A percentile compares a stretch with the other conserved stretches of the same genome.
These are phyloP conservation scores for Coronaproctus castanopsis DNA, from an alignment of 2,888 invertebrate species.

Conservation along the genomic window DNA sequence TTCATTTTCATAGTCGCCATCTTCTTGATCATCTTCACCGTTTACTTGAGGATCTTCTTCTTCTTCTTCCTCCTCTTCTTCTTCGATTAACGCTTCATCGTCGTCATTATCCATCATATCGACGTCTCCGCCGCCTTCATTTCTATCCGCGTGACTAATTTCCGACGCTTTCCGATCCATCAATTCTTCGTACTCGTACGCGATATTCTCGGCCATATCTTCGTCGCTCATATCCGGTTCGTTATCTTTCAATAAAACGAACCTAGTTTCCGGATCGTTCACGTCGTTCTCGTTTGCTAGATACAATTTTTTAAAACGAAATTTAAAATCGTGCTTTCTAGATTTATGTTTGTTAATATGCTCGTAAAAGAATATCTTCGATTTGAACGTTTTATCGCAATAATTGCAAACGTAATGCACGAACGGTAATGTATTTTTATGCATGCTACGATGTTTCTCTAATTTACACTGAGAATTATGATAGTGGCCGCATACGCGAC, in stretches of 20 bases:
- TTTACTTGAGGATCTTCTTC: background rate
- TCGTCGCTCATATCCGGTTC: slow-evolving; percentile 16
- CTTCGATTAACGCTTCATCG: slow-evolving; percentile 11
- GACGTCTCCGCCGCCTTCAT: background rate
- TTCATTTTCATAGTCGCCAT: background rate
- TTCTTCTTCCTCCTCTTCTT: slow-evolving; percentile 3
- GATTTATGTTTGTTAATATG: slow-evolving; percentile 11
- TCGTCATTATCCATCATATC: slow-evolving; percentile 12
- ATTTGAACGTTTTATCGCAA: slow-evolving; percentile 13
- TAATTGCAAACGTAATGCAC: slow-evolving; percentile 17
- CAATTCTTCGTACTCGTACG: slow-evolving; percentile 11
- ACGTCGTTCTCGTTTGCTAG: background rate
- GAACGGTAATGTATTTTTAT: slow-evolving; percentile 23
- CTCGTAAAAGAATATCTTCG: slow-evolving; percentile 11
- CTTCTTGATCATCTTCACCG: background rate
- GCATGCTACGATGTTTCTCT: slow-evolving; percentile 35
- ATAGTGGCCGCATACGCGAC: slow-evolving; percentile 33
- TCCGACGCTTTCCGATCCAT: background rate
- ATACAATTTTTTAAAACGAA: background rate
- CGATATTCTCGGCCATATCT: slow-evolving; percentile 12
- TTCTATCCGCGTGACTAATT: background rate
- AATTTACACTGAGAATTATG: slow-evolving; percentile 37
- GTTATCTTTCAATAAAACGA: slow-evolving; percentile 11
- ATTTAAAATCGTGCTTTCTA: background rate
- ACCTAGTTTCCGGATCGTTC: slow-evolving; percentile 7